Conservation (phyloP, 2,888 invertebrate genomes). For the Sinohyriopsis cumingii region DNA sequence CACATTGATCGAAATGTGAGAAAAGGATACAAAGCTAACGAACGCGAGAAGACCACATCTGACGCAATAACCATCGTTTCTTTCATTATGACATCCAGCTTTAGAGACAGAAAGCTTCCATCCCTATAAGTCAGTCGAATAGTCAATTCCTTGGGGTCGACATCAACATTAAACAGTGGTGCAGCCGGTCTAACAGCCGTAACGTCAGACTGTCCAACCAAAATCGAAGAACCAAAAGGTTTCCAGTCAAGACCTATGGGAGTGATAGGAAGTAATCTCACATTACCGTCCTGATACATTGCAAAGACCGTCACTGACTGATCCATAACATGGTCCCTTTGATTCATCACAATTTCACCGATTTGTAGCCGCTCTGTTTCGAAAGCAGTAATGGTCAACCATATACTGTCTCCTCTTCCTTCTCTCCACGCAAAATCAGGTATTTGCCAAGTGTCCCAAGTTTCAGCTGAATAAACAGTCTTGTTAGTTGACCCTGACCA, state of each 20-base stretch:
- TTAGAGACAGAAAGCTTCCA: slow-evolving; percentile 18
- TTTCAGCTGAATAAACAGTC: slow-evolving; percentile 12
- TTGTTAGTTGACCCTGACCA: slow-evolving; percentile 15
- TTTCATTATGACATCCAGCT: slow-evolving; percentile 10
- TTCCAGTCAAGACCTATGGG: slow-evolving; percentile 55
- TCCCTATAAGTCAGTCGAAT: slow-evolving; percentile 38
- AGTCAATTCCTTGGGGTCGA: slow-evolving; percentile 29
- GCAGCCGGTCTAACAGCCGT: slow-evolving; percentile 34
- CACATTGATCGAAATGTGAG: slow-evolving; percentile 47
- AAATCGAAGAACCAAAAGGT: slow-evolving; percentile 54
- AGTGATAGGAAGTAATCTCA: slow-evolving; percentile 42
- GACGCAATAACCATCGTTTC: slow-evolving; percentile 22
- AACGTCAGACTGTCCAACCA: slow-evolving; percentile 46
- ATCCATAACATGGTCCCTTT: slow-evolving; percentile 32
- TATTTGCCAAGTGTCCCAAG: slow-evolving; percentile 20
- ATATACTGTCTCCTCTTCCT: slow-evolving; percentile 30
- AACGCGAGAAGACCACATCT: slow-evolving; percentile 7
- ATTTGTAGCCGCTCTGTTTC: slow-evolving; percentile 13
- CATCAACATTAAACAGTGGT: slow-evolving; percentile 36
- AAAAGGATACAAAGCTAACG: slow-evolving; percentile 27
- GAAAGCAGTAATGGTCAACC: slow-evolving; percentile 25
- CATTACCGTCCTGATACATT: slow-evolving; percentile 55
- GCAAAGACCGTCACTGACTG: slow-evolving; percentile 34
- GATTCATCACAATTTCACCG: slow-evolving; percentile 33
- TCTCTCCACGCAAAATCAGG: slow-evolving; percentile 47